Evolutionary conservation across 2,113 vertebrate species (phyloP), one percentile per base, ranked within the genome.

Genomic region (Actenoides hombroni): DNA sequence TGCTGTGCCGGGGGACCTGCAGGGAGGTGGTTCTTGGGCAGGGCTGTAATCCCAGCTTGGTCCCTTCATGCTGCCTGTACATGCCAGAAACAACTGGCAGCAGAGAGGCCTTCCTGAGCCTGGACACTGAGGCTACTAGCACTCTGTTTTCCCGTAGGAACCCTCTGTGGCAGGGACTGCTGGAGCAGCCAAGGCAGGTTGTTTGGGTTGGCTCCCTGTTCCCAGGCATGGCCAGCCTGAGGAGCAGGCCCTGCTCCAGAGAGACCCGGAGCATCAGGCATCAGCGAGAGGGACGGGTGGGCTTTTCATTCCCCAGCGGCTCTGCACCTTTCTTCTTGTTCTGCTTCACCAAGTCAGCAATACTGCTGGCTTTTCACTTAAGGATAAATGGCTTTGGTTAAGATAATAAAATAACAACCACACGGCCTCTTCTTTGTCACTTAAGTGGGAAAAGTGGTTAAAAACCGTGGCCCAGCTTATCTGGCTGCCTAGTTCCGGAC

Each of bases 1-100:
- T 3, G 6, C 33, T 39, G 4, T 2, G 9, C 37, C 20, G 3
- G 11, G 77, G 64, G 56, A 23, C 65, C 11, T 1, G 2, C 28
- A 10, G 67, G 53, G 44, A 42, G 3, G 8, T 3, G 48, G 44
- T 21, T 31, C 46, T 21, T 4, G 28, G 46, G 44, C 33, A 69
- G 33, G 67, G 67, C 67, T 49, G 14, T 35, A 13, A 26, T 16
- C 15, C 65, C 42, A 67, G 65, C 26, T 12, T 37, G 51, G 59
- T 21, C 31, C 11, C 10, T 24, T 42, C 2, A 19, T 21, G 54
- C 83, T 61, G 35, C 42, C 53, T 7, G 40, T 16, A 4, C 16
- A 2, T 17, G 10, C 44, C 33, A 24, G 51, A 7, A 23, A 39
- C 25, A 26, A 11, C 44, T 5, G 35, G 28, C 78, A 26, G 63